Evolutionary conservation across 2,888 invertebrate genomes (phyloP), one percentile per base, ranked within the genome.

Genomic region (Dione juno): DNA sequence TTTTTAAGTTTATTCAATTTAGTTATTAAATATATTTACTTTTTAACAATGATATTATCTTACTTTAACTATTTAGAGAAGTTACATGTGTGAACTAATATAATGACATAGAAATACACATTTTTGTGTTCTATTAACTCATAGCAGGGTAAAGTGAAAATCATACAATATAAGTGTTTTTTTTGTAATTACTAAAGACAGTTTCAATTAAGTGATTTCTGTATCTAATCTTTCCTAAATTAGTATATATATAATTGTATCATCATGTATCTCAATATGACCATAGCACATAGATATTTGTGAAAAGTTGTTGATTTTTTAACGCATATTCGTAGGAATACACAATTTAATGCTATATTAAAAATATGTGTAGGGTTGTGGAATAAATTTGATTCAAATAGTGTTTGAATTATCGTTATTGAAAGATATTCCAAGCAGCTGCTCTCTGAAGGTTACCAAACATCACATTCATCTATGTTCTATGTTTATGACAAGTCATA

Each of bases 21-120:
- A 61, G 45, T 45, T 28, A 61, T 61, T 61, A 28, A 61, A 61
- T 59, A 50, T 67, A 67, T 50, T 52, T 50, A 67, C 13, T 67
- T 50, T 50, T 21, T 67, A 59, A 50, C 58, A 61, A 61, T 59
- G 40, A 59, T 59, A 50, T 50, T 67, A 48, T 16, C 50, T 59
- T 67, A 61, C 59, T 67, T 48, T 16, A 67, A 52, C 58, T 67
- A 67, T 50, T 57, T 40, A 13, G 67, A 67, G 59, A 67, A 45
- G 61, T 61, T 61, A 61, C 21, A 45, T 28, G 28, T 61, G 61
- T 45, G 61, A 59, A 45, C n/a, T 61, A 28, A 43, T 45, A 43
- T 43, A 61, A 61, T 61, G 61, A 61, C n/a, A 11, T 61, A 61
- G 45, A 28, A 61, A n/a, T n/a, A 28, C n/a, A 43, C 43, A 61